Conservation (phyloP, 2,888 invertebrate species). For the Exephanes ischioxanthus region DNA sequence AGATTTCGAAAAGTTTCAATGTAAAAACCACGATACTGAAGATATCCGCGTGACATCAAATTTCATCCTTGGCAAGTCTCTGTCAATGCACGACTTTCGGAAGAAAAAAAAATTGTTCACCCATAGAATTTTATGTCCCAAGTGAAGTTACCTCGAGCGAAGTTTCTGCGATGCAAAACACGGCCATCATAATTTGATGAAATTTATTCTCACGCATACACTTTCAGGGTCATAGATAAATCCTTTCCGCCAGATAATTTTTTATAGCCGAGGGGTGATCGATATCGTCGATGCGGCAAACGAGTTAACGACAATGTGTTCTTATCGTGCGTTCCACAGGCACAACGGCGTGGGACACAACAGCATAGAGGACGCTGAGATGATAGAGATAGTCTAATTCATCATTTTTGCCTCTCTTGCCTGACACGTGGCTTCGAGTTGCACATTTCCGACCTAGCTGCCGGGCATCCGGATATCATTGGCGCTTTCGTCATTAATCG, state of each 20-base stretch:
- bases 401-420: slow-evolving; percentile 27
- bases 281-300: background rate
- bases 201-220: too few species aligned
- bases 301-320: background rate
- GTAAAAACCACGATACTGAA: too few species aligned
- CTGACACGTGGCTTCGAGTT: slow-evolving; percentile 13
- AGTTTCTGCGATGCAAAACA: too few species aligned
- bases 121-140: too few species aligned
- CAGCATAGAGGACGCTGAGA: slow-evolving; percentile 79
- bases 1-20: too few species aligned
- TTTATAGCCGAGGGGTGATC: background rate
- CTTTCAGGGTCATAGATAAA: too few species aligned
- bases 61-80: too few species aligned
- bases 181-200: too few species aligned
- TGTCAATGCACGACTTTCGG: too few species aligned
- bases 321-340: slow-evolving; percentile 70
- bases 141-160: too few species aligned
- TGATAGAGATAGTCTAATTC: slow-evolving; percentile 70
- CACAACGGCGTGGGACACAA: slow-evolving; percentile 80
- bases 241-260: background rate
- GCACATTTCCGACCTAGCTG: slow-evolving; percentile 43
- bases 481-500: background rate
- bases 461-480: slow-evolving; percentile 21
- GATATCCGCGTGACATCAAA: too few species aligned
- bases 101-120: too few species aligned